Percentiles rank a stretch among this genome's conserved stretches.
These are phyloP conservation scores for Clytia hemisphaerica DNA, from an alignment of 30 jellyfish, hydroid and myxozoan species.

Conservation along the genomic window DNA sequence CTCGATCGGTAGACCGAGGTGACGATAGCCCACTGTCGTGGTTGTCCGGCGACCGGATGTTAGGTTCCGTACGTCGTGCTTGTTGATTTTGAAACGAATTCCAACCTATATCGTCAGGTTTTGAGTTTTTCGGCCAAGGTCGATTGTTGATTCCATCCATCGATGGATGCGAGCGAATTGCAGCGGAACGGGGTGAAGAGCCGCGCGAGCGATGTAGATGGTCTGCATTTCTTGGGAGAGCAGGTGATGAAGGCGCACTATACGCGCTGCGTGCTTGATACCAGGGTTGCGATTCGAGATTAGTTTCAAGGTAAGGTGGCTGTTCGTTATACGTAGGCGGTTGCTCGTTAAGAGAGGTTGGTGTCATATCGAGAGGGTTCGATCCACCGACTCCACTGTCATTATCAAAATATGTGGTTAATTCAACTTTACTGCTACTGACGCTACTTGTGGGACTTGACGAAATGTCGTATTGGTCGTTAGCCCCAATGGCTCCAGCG, in stretches of 20 bases:
- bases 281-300: conserved; percentile 83
- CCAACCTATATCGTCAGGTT: background rate
- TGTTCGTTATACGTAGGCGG: conserved; percentile 35
- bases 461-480: conserved; percentile 87
- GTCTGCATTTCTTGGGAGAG: conserved; percentile 63
- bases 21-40: background rate
- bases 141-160: conserved; percentile 78
- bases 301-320: conserved; percentile 53
- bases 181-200: conserved; percentile 47
- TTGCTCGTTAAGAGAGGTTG: conserved; percentile 71
- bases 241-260: conserved; percentile 99
- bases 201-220: conserved; percentile 22
- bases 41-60: conserved; percentile 1
- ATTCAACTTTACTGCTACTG: conserved; percentile 97
- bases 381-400: conserved; percentile 92
- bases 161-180: conserved; percentile 87
- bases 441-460: conserved; percentile 98
- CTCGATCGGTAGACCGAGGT: conserved; percentile 29
- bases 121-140: conserved; percentile 53
- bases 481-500: no score
- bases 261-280: conserved; percentile 94
- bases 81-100: background rate
- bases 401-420: conserved; percentile 77
- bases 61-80: background rate
- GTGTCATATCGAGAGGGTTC: conserved; percentile 51